Base-by-base conservation (phyloP, 2,888 invertebrate genomes). In the Eupithecia tripunctaria region DNA sequence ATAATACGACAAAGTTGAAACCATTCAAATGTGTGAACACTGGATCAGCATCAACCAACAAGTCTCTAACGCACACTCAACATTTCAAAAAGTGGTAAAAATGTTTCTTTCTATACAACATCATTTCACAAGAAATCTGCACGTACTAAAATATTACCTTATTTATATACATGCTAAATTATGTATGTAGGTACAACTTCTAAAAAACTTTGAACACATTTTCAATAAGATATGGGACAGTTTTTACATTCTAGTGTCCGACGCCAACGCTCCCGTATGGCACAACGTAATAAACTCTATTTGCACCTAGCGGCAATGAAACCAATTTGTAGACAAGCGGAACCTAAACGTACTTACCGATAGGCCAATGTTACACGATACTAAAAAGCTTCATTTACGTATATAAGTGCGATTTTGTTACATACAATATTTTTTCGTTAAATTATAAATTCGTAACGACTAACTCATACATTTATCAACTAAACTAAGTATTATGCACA, bases 201-300 rank as follows among this genome's bases (percentile, higher is more conserved):
- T 91, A 91, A 89, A 91, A 91, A 90, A 88, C 85, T 88, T 84
- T 93, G 93, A 93, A 93, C 93, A 93, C 93, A 93, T 93, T 92
- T 91, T 90, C 82, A 90, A 90, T 92, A 91, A 93, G 92, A 93
- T 93, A 92, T 91, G 92, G 90, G 91, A 89, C 86, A 86, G 84
- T 86, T 85, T 82, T 82, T 81, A 83, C 78, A 84, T 74, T 83
- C 83, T 84, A 85, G 81, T 86, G 86, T 84, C 82, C 82, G 78
- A 82, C 79, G 84, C 84, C 85, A 81, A 75, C 74, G 63, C 80
- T 81, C 74, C 81, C 76, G 82, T 89, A 91, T 92, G 92, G 92
- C 92, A 91, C 92, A 84, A 84, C 82, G 75, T 70, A 75, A 77
- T 73, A 75, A 68, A 82, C 82, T 80, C 84, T 81, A 80, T 82